Evolutionary conservation across 2,113 vertebrate genomes (phyloP).

Genomic region (Centropus unirufus): DNA sequence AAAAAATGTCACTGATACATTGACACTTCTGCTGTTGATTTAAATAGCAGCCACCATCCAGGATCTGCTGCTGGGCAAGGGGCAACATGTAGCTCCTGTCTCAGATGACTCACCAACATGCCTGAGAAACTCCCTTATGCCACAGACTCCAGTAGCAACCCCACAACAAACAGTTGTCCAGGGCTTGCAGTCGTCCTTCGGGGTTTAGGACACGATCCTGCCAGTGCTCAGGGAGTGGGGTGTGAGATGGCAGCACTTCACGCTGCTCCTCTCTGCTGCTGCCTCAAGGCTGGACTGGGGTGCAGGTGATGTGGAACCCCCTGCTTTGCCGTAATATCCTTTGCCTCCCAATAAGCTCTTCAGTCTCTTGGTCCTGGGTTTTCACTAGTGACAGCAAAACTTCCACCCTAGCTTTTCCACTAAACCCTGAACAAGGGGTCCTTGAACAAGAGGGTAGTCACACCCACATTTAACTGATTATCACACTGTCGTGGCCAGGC

Average conservation of each 20-base stretch:
- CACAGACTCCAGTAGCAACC: constrained; percentile 79
- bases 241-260: background rate
- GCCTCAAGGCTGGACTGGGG: background rate
- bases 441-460: background rate
- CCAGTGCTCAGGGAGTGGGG: constrained; percentile 1
- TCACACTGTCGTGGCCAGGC: background rate
- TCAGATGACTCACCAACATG: constrained; percentile 73
- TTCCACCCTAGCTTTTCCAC: background rate
- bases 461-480: background rate
- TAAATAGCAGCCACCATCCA: constrained; percentile 74
- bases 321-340: background rate
- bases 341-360: background rate
- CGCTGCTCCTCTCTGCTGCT: background rate
- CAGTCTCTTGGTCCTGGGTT: background rate
- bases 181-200: background rate
- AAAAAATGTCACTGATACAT: constrained; percentile 65
- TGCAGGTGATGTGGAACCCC: background rate
- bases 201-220: constrained; percentile 55
- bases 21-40: constrained; percentile 72
- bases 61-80: constrained; percentile 10
- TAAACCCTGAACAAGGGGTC: background rate
- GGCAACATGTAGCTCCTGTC: constrained; percentile 51
- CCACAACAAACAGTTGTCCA: constrained; percentile 76
- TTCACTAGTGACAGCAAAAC: background rate
- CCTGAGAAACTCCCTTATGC: constrained; percentile 75